Percentiles rank a stretch among this genome's conserved stretches.
Evolutionary conservation across 2,888 invertebrate species (phyloP).

Genomic region (Idaea aversata): DNA sequence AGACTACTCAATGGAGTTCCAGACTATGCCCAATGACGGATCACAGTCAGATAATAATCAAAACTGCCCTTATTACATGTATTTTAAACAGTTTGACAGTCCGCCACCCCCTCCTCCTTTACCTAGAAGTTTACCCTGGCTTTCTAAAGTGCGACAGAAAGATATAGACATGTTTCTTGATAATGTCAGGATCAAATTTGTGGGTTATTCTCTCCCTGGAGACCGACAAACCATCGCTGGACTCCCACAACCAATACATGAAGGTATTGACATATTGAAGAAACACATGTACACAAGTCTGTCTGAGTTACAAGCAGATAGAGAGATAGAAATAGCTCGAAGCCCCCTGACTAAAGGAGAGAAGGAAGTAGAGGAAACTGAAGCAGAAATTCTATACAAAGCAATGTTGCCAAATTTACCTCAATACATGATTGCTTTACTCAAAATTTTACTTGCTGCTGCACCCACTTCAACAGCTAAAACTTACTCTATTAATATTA

Average conservation of each 20-base stretch:
- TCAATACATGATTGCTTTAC: constrained; percentile 97
- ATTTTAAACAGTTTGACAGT: constrained; percentile 69
- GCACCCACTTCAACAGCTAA: constrained; percentile 99
- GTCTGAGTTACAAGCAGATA: constrained; percentile 93
- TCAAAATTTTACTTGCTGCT: constrained; percentile 98
- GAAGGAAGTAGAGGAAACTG: constrained; percentile 87
- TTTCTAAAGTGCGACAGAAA: constrained; percentile 96
- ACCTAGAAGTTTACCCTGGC: constrained; percentile 92
- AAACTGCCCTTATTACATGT: constrained; percentile 67
- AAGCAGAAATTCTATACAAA: constrained; percentile 94
- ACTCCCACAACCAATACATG: constrained; percentile 97
- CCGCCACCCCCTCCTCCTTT: constrained; percentile 72
- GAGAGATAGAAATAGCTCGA: constrained; percentile 94
- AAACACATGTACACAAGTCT: constrained; percentile 97
- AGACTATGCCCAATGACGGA: constrained; percentile 69
- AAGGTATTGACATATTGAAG: constrained; percentile 94
- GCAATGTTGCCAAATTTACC: constrained; percentile 98
- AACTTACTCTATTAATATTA: constrained; percentile 97
- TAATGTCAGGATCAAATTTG: constrained; percentile 95
- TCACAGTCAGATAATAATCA: constrained; percentile 60
- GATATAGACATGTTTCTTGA: constrained; percentile 96
- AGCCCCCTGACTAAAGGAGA: constrained; percentile 94
- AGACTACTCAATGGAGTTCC: constrained; percentile 82
- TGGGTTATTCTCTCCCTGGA: constrained; percentile 94
- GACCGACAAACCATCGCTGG: constrained; percentile 96